Conservation (phyloP, 2,797 vertebrate genomes). For the Mus minutoides region DNA sequence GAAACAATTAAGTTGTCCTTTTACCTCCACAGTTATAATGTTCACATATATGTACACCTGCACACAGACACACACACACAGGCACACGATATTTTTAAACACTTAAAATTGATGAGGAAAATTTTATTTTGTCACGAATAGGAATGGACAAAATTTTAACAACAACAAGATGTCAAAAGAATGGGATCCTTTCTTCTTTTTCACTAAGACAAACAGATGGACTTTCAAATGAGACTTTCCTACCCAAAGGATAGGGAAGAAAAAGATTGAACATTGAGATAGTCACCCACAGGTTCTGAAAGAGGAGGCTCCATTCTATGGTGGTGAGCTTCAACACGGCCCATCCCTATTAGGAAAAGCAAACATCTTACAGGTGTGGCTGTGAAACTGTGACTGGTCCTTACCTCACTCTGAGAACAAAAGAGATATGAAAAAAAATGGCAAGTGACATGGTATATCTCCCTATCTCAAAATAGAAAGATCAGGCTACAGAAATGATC, state of each 20-base stretch:
- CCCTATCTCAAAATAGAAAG: constrained; percentile 23
- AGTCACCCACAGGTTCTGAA: neutral
- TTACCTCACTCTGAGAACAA: neutral
- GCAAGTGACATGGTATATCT: neutral
- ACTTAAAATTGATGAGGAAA: neutral
- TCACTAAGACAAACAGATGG: neutral
- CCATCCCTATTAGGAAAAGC: constrained; percentile 10
- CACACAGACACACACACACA: too few species aligned
- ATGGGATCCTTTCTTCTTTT: neutral
- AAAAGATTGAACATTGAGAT: neutral
- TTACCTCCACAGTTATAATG: neutral
- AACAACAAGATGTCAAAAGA: neutral
- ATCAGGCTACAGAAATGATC: neutral
- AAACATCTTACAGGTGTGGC: neutral
- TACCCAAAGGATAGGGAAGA: neutral
- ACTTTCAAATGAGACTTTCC: neutral
- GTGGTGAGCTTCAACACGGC: neutral
- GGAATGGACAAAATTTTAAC: neutral
- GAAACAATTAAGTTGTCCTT: neutral
- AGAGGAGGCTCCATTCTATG: neutral
- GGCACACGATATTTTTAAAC: neutral
- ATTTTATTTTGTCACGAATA: neutral
- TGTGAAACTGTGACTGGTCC: neutral
- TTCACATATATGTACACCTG: neutral
- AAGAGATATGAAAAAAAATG: neutral